These are phyloP conservation scores for Drosophila fuyamai DNA, from an alignment of 1,140 invertebrate species.

Conservation along the genomic window DNA sequence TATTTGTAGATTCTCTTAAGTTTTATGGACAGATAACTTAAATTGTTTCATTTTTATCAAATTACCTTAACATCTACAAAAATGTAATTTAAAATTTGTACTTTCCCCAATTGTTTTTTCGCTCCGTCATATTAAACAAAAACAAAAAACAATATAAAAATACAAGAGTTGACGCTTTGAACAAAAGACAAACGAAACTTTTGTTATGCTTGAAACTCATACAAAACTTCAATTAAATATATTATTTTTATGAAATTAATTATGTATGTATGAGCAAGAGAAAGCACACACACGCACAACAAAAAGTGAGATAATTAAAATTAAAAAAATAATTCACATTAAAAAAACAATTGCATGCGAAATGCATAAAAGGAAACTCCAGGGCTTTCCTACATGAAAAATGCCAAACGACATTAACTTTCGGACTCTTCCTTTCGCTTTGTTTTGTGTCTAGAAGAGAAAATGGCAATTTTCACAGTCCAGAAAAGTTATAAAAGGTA, in stretches of 20 bases:
- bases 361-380: conserved; percentile 8
- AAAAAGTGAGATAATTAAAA: conserved; percentile 25
- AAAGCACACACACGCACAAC: conserved; percentile 1
- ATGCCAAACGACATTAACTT: conserved; percentile 1
- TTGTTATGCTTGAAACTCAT: conserved; percentile 46
- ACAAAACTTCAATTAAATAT: conserved; percentile 71
- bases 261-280: conserved; percentile 59
- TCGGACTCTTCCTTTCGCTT: background rate
- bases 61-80: conserved; percentile 58
- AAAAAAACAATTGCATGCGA: conserved; percentile 12
- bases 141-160: conserved; percentile 18
- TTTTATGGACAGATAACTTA: background rate
- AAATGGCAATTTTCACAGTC: background rate
- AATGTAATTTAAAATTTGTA: conserved; percentile 29
- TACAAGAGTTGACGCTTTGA: conserved; percentile 29
- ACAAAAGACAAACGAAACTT: conserved; percentile 60
- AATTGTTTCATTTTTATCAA: conserved; percentile 38
- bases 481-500: background rate
- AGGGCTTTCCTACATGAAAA: conserved; percentile 2
- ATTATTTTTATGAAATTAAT: conserved; percentile 72
- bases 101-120: background rate
- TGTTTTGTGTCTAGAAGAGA: background rate
- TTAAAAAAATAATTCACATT: conserved; percentile 1
- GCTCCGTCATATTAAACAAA: background rate
- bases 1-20: background rate